Conservation (phyloP, 2,113 vertebrate genomes). For the Hemichromis elongatus region DNA sequence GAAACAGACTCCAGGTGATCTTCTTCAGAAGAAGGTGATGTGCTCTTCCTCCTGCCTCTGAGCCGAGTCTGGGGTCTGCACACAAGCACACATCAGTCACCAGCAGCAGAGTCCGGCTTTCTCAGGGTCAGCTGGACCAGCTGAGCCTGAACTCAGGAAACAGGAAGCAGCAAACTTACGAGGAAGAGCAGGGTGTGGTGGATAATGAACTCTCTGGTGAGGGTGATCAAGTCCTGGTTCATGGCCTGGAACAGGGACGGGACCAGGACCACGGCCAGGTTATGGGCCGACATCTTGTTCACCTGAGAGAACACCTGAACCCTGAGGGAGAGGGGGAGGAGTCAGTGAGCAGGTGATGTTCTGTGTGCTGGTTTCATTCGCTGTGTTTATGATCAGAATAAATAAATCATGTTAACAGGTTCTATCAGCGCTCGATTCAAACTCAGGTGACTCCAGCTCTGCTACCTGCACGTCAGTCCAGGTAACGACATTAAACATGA, state of each 20-base stretch:
- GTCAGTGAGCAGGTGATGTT: neutral
- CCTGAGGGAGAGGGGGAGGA: conserved; percentile 28
- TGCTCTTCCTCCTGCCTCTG: neutral
- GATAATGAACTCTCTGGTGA: conserved; percentile 72
- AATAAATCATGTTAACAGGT: neutral
- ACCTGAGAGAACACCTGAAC: conserved; percentile 70
- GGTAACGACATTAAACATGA: neutral
- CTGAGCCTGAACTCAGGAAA: neutral
- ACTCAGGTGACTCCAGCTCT: neutral
- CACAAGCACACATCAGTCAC: neutral
- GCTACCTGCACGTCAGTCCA: neutral
- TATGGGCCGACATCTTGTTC: conserved; percentile 74
- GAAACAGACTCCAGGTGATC: neutral
- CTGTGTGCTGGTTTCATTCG: neutral
- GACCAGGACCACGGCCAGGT: conserved; percentile 72
- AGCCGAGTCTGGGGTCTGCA: neutral
- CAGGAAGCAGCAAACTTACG: conserved; percentile 32
- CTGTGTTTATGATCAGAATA: neutral
- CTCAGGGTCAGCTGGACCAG: neutral
- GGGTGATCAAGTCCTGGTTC: conserved; percentile 56
- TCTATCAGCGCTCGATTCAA: neutral
- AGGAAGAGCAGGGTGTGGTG: conserved; percentile 67
- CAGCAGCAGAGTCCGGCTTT: neutral
- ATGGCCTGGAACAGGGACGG: conserved; percentile 68
- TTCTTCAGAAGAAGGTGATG: conserved; percentile 39